Evolutionary conservation across 2,113 vertebrate species (phyloP).

Genomic region (Xyrauchen texanus): DNA sequence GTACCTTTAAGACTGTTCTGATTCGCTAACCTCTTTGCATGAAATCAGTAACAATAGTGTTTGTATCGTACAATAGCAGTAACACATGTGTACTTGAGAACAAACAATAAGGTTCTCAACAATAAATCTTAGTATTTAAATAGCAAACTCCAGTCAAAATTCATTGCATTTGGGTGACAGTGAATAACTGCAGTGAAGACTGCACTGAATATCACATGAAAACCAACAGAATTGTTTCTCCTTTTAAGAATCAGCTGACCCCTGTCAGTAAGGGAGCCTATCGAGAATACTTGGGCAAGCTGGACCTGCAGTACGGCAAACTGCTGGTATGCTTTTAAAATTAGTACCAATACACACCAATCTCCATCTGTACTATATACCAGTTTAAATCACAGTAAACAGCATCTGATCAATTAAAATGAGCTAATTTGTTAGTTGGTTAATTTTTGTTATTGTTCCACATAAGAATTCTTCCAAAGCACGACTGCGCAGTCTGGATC

Average conservation of each 20-base stretch:
- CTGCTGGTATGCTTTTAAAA: conserved; percentile 79
- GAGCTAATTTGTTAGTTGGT: neutral
- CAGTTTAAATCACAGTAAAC: neutral
- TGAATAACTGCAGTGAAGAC: too few species aligned
- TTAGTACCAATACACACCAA: neutral
- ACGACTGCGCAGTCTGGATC: conserved; percentile 81
- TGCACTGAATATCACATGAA: neutral
- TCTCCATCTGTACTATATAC: neutral
- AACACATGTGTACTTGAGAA: too few species aligned
- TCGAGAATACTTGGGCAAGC: conserved; percentile 83
- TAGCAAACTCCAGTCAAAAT: too few species aligned
- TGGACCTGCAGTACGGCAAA: conserved; percentile 87
- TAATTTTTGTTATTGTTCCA: neutral
- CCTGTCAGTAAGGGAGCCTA: conserved; percentile 78
- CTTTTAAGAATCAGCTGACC: conserved; percentile 81
- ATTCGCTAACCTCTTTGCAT: too few species aligned
- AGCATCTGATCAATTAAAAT: neutral
- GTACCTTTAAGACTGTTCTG: too few species aligned
- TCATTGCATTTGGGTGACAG: neutral
- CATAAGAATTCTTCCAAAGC: conserved; percentile 82
- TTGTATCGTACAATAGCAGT: too few species aligned
- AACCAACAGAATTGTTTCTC: neutral
- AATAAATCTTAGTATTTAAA: too few species aligned
- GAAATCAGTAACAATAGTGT: too few species aligned
- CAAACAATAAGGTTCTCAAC: too few species aligned